Base-by-base conservation (phyloP, 2,888 invertebrate genomes). In the Drosophila gaucha region DNA sequence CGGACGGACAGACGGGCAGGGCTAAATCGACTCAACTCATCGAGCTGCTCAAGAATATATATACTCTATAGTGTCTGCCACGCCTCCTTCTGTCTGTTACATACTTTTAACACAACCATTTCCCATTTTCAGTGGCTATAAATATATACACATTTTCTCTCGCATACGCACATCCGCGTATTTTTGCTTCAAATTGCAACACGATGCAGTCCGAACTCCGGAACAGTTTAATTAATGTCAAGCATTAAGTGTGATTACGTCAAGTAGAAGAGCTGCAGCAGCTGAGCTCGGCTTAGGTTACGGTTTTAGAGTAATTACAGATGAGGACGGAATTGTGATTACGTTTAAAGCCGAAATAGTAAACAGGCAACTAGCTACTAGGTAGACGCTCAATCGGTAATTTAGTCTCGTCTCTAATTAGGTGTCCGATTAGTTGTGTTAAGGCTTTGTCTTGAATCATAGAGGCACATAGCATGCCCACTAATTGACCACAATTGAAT, bases 171-270 rank as follows among this genome's bases (percentile, higher is more conserved):
- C 44, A 55, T 24, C 35, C 43, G 50, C 16, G 35, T 26, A 36
- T 30, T 14, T 22, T 18, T 43, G 16, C 54, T 14, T 9, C n/a
- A 31, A 26, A 36, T 6, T 55, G 60, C 52, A 72, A 24, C 39
- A 16, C 22, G 16, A 14, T 47, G 55, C 49, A 63, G 33, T 66
- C 33, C 22, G 46, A 54, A 14, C 33, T 49, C 35, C 30, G 30
- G 51, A 41, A 56, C 50, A 52, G 58, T 67, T 78, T 69, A 75
- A 80, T 80, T 78, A 72, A 72, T 78, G 75, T 44, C 39, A 38
- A 50, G 72, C 49, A 68, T 80, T 78, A 78, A 52, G 44, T 59
- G 50, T 43, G 78, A 78, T 74, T 74, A 68, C 51, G 49, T 18
- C 52, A 36, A 63, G 58, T 44, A 55, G 38, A 55, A 38, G 30